A percentile compares a stretch with the other conserved stretches of the same genome.
Conservation (phyloP, 2,113 vertebrate genomes). For the Cavia porcellus region DNA sequence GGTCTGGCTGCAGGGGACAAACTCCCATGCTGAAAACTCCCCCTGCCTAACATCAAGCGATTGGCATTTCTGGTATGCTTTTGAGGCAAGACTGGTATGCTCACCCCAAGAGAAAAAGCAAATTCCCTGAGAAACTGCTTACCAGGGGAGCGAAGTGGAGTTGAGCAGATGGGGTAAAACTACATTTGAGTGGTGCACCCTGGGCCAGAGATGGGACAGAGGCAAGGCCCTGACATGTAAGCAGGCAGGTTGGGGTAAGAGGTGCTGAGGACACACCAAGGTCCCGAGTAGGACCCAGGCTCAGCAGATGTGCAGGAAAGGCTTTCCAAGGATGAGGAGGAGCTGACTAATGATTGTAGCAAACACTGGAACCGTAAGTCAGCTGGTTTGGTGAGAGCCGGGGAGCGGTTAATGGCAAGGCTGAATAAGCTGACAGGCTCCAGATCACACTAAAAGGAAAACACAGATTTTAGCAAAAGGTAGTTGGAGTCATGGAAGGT, state of each 20-base stretch:
- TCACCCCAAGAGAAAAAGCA: slow-evolving; percentile 74
- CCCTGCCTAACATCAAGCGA: slow-evolving; percentile 73
- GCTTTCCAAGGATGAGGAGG: neutral
- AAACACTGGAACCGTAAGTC: neutral
- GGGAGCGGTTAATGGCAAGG: neutral
- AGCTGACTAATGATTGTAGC: neutral
- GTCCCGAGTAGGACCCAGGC: neutral
- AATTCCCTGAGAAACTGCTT: slow-evolving; percentile 71
- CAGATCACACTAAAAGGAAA: slow-evolving; percentile 3
- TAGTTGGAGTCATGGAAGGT: slow-evolving; percentile 13
- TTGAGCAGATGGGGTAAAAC: slow-evolving; percentile 35
- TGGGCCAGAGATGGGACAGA: neutral
- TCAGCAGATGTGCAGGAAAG: neutral
- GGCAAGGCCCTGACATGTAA: neutral
- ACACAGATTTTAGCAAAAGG: slow-evolving; percentile 13
- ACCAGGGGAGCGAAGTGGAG: slow-evolving; percentile 43
- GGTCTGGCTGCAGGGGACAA: slow-evolving; percentile 77
- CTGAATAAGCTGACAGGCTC: neutral
- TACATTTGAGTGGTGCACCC: neutral
- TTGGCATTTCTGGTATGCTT: slow-evolving; percentile 83
- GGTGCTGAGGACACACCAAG: neutral
- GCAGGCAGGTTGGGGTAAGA: neutral
- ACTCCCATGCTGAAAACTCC: slow-evolving; percentile 71
- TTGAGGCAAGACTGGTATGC: slow-evolving; percentile 77
- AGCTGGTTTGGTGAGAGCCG: neutral